Conservation (phyloP, 2,797 vertebrate species). For the Sternotherus odoratus region DNA sequence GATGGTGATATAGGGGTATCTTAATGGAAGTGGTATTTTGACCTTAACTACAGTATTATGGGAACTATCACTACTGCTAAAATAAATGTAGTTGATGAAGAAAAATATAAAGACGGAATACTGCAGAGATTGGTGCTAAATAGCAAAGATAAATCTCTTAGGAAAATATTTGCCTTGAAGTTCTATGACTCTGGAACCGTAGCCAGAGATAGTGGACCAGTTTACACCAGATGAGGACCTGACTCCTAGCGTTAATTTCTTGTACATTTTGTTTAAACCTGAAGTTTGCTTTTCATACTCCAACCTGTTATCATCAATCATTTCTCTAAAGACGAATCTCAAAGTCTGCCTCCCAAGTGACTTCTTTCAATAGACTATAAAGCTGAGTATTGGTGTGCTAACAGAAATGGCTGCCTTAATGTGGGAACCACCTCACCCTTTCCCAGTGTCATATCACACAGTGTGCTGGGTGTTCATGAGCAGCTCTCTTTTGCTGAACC, state of each 20-base stretch:
- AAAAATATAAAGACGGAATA: not conserved
- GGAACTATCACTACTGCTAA: not conserved
- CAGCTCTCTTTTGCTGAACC: slow-evolving; percentile 24
- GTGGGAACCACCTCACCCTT: slow-evolving; percentile 23
- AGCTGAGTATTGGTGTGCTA: not conserved
- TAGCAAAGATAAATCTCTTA: not conserved
- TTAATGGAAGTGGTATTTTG: not conserved
- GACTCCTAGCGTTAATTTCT: not conserved
- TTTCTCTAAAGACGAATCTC: slow-evolving; percentile 9
- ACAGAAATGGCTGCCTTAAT: slow-evolving; percentile 11
- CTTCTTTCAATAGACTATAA: slow-evolving; percentile 18
- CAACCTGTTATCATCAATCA: slow-evolving; percentile 37
- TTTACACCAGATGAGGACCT: not conserved
- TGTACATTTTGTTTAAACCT: not conserved
- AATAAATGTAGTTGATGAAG: not conserved
- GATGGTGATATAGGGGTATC: not conserved
- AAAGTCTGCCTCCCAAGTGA: not conserved
- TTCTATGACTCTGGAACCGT: not conserved
- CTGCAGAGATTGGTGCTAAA: not conserved
- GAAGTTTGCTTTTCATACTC: slow-evolving; percentile 10
- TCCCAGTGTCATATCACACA: slow-evolving; percentile 52
- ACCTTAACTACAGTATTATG: not conserved
- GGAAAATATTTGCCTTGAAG: not conserved
- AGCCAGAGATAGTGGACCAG: not conserved
- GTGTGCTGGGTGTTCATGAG: not conserved